Conservation (phyloP, 2,797 vertebrate species). For the Tenualosa thibaudeaui region DNA sequence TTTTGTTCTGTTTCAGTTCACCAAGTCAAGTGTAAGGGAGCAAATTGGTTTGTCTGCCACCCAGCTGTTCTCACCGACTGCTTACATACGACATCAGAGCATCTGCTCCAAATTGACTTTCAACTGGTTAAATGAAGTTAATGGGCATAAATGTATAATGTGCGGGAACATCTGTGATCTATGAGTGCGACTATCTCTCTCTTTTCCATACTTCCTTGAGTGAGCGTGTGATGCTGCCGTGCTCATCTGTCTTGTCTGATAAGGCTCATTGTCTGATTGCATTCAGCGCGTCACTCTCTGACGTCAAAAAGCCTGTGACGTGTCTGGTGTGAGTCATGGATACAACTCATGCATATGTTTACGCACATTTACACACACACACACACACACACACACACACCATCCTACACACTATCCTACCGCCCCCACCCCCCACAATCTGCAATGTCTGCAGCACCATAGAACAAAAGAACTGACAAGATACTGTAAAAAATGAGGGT, state of each 20-base stretch:
- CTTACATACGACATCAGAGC: neutral
- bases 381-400: constrained; percentile 4
- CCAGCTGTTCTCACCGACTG: neutral
- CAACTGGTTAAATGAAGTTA: neutral
- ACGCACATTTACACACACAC: neutral
- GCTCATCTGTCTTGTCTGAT: constrained; percentile 4
- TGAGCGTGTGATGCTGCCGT: neutral
- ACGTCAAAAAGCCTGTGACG: constrained; percentile 11
- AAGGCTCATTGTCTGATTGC: constrained; percentile 3
- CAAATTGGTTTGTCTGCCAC: neutral
- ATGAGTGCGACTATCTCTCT: neutral
- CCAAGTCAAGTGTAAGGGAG: neutral
- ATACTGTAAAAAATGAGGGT: neutral
- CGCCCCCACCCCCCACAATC: neutral
- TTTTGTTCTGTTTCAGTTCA: neutral
- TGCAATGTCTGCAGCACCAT: neutral
- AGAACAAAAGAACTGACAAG: neutral
- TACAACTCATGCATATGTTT: neutral
- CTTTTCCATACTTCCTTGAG: neutral
- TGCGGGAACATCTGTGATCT: neutral
- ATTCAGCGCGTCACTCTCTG: neutral
- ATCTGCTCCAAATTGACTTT: neutral
- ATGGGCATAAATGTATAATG: constrained; percentile 8
- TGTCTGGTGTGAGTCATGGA: neutral
- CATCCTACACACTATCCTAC: neutral